phyloP scores from a whole-genome alignment of 2,888 invertebrate genomes.

The Brachycybe producta region DNA sequence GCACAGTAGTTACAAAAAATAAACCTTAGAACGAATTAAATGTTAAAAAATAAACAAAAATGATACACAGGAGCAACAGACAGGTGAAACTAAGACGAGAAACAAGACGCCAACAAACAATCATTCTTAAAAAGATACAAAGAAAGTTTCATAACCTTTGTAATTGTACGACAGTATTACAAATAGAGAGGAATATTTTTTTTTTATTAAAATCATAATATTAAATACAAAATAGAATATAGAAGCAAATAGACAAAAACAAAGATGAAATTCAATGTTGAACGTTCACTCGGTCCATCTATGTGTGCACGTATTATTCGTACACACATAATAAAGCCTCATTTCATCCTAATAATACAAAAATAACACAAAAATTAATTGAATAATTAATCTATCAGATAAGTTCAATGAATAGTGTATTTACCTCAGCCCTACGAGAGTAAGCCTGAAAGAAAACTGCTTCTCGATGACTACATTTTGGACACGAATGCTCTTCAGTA shows the following conservation, averaged over 20 bases:
- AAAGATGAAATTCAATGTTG: background rate
- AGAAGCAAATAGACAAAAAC: background rate
- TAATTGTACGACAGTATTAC: no score
- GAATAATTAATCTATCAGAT: background rate
- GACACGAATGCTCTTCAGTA: conserved; percentile 96
- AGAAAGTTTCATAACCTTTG: no score
- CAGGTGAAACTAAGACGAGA: no score
- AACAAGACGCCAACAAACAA: no score
- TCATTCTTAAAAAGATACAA: no score
- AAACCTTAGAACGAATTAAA: no score
- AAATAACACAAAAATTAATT: background rate
- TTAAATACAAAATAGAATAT: background rate
- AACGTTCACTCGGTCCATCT: conserved; percentile 75
- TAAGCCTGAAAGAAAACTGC: conserved; percentile 99
- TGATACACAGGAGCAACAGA: no score
- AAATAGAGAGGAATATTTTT: no score
- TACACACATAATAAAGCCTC: conserved; percentile 94
- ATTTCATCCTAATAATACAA: conserved; percentile 60
- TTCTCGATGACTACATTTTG: conserved; percentile 85
- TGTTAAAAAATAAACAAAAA: no score
- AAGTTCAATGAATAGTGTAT: conserved; percentile 6
- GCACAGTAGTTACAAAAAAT: no score
- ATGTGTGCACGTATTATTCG: conserved; percentile 78
- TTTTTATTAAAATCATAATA: no score
- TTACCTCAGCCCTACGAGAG: conserved; percentile 77